A percentile compares a stretch with the other conserved stretches of the same genome.
Evolutionary conservation across 2,888 invertebrate genomes (phyloP).

Genomic region (Orgyia antiqua): DNA sequence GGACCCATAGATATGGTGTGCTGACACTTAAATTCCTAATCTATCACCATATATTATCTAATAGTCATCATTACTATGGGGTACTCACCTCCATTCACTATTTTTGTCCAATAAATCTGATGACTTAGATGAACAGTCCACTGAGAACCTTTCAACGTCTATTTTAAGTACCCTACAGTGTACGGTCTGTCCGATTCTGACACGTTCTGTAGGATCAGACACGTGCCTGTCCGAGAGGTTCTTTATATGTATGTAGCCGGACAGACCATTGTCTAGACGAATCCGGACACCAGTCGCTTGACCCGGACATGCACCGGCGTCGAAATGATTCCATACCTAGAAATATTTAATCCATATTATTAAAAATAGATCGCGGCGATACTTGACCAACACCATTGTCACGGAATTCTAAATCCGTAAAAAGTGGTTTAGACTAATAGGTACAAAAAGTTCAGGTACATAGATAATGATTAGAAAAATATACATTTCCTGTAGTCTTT

Average conservation of each 20-base stretch:
- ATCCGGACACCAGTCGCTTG: constrained; percentile 95
- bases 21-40: too few relatives aligned
- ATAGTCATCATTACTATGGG: too few relatives aligned
- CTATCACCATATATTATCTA: too few relatives aligned
- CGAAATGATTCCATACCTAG: constrained; percentile 98
- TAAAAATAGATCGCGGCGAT: neutral
- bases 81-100: constrained; percentile 88
- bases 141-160: constrained; percentile 94
- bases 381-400: neutral
- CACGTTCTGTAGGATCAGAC: constrained; percentile 94
- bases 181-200: constrained; percentile 89
- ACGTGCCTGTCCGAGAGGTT: constrained; percentile 96
- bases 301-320: constrained; percentile 96
- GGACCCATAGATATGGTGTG: too few relatives aligned
- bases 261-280: constrained; percentile 93
- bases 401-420: too few relatives aligned
- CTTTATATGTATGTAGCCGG: constrained; percentile 95
- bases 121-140: constrained; percentile 95
- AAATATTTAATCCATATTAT: neutral
- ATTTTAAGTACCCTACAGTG: constrained; percentile 96
- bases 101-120: constrained; percentile 95
- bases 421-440: too few relatives aligned
- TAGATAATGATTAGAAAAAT: too few relatives aligned
- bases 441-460: too few relatives aligned
- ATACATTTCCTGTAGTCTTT: too few relatives aligned